Evolutionary conservation across 2,797 vertebrate species (phyloP), one percentile per base, ranked within the genome.

Genomic region (Brachymystax lenok): DNA sequence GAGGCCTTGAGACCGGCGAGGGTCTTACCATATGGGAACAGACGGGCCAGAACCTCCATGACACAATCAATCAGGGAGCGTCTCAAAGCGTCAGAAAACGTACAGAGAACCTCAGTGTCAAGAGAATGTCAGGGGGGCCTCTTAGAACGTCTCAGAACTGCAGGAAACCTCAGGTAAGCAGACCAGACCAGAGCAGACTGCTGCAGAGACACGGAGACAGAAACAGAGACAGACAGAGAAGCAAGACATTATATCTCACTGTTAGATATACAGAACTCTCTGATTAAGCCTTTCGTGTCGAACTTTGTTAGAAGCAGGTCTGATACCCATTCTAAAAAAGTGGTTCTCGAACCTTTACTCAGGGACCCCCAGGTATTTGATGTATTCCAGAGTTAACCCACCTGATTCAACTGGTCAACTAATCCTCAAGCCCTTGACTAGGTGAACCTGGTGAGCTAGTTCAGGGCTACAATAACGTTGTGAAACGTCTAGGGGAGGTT

Each of bases 21-120:
- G 6, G 83, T 81, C 68, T 84, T 84, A 10, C 46, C 79, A 69
- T 77, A 82, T 35, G 83, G 83, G 19, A 82, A 79, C 59, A 84
- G 35, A 28, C 73, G 52, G 28, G 77, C 61, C 3, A 80, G 56
- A 68, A 66, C 30, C 30, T 84, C 77, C 83, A 84, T 84, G 16
- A 35, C 13, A 30, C 6, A 35, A n/a, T 2, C 56, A 69, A 5
- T 3, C 27, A 12, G 24, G 17, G 64, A 67, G 13, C 27, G 64
- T n/a, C 13, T 14, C 4, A 21, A 5, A 30, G 63, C 13, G 27
- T 16, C 4, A 30, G 28, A 13, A 30, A 35, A 33, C 7, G 5
- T 68, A 3, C 19, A 68, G 21, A 19, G 19, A 67, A 67, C 12
- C 13, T 33, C 30, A 17, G 64, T 40, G 35, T 8, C 7, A 40